phyloP scores from a whole-genome alignment of 2,888 invertebrate genomes.

The Ptilodon capucinus region DNA sequence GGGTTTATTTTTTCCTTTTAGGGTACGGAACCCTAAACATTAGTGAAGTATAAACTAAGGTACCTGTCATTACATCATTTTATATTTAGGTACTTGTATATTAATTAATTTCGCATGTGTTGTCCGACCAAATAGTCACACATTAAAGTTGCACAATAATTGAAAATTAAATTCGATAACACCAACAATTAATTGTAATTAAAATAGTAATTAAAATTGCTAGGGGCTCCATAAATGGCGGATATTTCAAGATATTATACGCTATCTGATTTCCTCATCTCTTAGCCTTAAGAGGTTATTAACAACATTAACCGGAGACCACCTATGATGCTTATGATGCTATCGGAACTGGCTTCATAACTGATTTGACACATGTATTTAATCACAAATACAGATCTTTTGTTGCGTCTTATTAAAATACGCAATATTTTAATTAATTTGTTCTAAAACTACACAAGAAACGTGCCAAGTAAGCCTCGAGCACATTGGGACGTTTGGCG shows the following conservation, averaged over 20 bases:
- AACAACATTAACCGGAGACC: conserved; percentile 17
- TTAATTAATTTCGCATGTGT: too few species aligned
- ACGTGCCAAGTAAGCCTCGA: too few species aligned
- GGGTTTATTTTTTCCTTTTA: too few species aligned
- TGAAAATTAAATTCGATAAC: too few species aligned
- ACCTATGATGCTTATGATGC: conserved; percentile 24
- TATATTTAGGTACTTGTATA: too few species aligned
- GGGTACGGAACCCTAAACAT: too few species aligned
- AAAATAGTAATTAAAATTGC: background rate
- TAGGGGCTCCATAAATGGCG: background rate
- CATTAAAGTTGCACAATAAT: too few species aligned
- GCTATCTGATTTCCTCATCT: conserved; percentile 10
- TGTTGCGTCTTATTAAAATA: background rate
- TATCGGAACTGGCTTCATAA: conserved; percentile 13
- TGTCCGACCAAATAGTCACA: too few species aligned
- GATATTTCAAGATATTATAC: background rate
- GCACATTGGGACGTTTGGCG: too few species aligned
- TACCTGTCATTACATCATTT: too few species aligned
- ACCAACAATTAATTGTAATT: too few species aligned
- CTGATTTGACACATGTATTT: conserved; percentile 2
- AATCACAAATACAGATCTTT: conserved; percentile 15
- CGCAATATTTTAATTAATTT: background rate
- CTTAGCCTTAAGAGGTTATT: conserved; percentile 12
- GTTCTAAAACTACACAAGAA: background rate
- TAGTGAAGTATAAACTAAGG: too few species aligned